Conservation (phyloP, 2,888 invertebrate species). For the Campopleginae sp. region DNA sequence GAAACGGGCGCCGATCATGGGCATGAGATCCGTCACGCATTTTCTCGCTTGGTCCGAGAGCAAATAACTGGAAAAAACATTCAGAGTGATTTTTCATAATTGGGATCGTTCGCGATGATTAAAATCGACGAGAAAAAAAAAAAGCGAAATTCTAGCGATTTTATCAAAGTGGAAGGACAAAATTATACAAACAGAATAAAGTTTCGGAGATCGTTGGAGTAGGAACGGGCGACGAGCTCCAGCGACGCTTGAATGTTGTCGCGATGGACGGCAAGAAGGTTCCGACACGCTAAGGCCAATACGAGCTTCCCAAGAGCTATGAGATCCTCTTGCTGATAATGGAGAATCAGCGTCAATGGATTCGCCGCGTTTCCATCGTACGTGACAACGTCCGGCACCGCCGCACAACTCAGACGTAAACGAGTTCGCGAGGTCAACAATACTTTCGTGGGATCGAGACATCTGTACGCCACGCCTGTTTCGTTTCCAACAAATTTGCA, state of each 20-base stretch:
- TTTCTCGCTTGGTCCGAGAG: conserved; percentile 89
- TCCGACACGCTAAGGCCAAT: conserved; percentile 96
- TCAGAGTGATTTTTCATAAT: conserved; percentile 19
- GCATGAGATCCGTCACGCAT: conserved; percentile 98
- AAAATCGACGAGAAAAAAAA: background rate
- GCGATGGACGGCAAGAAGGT: conserved; percentile 93
- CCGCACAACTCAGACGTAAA: conserved; percentile 92
- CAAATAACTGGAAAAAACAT: conserved; percentile 87
- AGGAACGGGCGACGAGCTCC: conserved; percentile 94
- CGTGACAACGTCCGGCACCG: conserved; percentile 92
- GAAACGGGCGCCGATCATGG: conserved; percentile 99
- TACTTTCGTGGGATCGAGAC: conserved; percentile 96
- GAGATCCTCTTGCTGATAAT: conserved; percentile 96
- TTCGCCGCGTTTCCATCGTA: conserved; percentile 90
- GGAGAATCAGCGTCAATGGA: conserved; percentile 88
- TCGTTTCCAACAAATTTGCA: conserved; percentile 9
- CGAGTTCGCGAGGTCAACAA: conserved; percentile 90
- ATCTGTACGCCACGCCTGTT: conserved; percentile 90
- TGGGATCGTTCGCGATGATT: background rate
- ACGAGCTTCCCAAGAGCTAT: conserved; percentile 95
- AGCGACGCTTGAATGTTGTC: conserved; percentile 95
- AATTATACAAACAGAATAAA: conserved; percentile 91
- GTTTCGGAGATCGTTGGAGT: conserved; percentile 97
- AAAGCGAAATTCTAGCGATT: background rate
- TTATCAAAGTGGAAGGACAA: background rate